Base-by-base conservation (phyloP, 2,888 invertebrate genomes). In the Plutella xylostella region DNA sequence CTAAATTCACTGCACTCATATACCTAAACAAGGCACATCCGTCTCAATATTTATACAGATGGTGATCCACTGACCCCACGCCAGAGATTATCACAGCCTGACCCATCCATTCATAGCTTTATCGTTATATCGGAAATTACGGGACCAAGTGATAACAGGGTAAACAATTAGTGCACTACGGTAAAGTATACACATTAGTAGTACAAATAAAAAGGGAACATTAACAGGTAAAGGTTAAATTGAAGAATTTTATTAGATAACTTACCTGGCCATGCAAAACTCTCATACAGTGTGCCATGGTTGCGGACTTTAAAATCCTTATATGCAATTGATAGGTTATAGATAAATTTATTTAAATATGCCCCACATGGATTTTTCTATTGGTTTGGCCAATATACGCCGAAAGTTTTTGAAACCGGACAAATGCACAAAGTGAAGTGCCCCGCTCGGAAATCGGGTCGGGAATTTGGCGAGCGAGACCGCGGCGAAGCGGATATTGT, bases 251-350 rank as follows among this genome's bases (percentile, higher is more conserved):
- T 38, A 21, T 53, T 48, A 48, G 48, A 61, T 47, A 50, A 68
- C 72, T 84, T 86, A 90, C 91, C 87, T 90, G 90, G 86, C 89
- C 89, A 86, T 89, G 89, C 84, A 90, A 87, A 87, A 90, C 89
- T 87, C 90, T 85, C 69, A 86, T 87, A 87, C 90, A 90, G 87
- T 90, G 89, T 83, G 90, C 90, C 90, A 91, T 91, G 86, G 85
- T 87, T 67, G 72, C 75, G 77, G 79, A 82, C 79, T 65, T 65
- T 55, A 61, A 60, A 66, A 64, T 65, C 57, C 57, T 50, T 55
- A 63, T 55, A 9, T 55, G 57, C 61, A 57, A 58, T 56, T 54
- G 57, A 57, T 54, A 42, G 15, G 31, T 17, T 56, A 56, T 57
- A 55, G 52, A 55, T 54, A 53, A 48, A 60, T 58, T 61, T 65